Percentiles rank a stretch among this genome's conserved stretches.
Conservation (phyloP, 2,888 invertebrate genomes). For the Drosophila macrospina region DNA sequence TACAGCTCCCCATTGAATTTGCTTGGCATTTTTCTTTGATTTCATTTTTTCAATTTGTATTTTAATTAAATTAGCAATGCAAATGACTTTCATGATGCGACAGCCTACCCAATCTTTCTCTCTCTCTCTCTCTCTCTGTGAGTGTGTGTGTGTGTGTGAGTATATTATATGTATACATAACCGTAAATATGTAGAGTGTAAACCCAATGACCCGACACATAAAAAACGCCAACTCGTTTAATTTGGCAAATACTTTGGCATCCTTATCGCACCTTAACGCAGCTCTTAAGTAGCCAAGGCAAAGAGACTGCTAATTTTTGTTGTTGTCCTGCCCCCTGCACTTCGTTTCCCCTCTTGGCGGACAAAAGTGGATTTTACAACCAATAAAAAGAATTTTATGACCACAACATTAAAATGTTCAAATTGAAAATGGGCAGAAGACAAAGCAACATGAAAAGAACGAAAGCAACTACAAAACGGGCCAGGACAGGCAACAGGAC, state of each 20-base stretch:
- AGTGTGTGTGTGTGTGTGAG: not conserved
- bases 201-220: constrained; percentile 53
- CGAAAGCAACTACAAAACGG: constrained; percentile 43
- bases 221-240: constrained; percentile 64
- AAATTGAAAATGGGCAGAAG: constrained; percentile 77
- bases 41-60: constrained; percentile 59
- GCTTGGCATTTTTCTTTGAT: constrained; percentile 29
- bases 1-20: constrained; percentile 38
- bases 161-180: constrained; percentile 4
- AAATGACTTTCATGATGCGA: constrained; percentile 50
- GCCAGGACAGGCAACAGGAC: constrained; percentile 18
- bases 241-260: constrained; percentile 68
- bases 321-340: not conserved
- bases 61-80: constrained; percentile 69
- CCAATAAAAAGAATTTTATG: constrained; percentile 80
- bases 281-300: constrained; percentile 64
- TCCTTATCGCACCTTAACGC: constrained; percentile 76
- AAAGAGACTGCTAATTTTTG: constrained; percentile 74
- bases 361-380: constrained; percentile 67
- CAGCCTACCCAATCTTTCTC: not conserved
- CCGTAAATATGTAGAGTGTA: constrained; percentile 41
- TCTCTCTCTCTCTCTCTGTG: not conserved
- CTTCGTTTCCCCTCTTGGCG: not conserved
- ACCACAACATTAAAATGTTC: constrained; percentile 80
- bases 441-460: constrained; percentile 62